phyloP scores from a whole-genome alignment of 1,140 invertebrate species.

The Acromyrmex heyeri region DNA sequence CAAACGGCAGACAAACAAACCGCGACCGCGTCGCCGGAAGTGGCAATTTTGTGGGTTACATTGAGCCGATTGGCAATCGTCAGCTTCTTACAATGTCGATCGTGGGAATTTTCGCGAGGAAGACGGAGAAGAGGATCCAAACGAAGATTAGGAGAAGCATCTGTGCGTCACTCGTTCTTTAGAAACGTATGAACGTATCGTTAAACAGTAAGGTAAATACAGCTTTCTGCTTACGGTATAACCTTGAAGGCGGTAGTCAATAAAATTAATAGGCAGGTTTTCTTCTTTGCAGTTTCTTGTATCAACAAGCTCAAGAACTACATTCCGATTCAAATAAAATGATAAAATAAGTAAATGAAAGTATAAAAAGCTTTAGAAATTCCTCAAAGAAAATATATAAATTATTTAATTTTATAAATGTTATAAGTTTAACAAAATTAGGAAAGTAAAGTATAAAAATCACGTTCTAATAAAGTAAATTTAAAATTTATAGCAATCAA shows the following conservation, averaged over 20 bases:
- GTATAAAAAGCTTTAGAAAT: not conserved
- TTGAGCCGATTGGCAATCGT: constrained; percentile 54
- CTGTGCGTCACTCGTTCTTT: constrained; percentile 12
- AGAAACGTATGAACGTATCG: constrained; percentile 9
- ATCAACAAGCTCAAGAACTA: constrained; percentile 1
- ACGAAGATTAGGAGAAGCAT: constrained; percentile 9
- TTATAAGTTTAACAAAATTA: not conserved
- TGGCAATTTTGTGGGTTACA: constrained; percentile 57
- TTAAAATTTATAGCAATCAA: not conserved
- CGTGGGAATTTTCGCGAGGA: constrained; percentile 48
- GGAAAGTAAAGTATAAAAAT: not conserved
- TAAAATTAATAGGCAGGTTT: constrained; percentile 19
- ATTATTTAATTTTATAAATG: not conserved
- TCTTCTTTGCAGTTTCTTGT: not conserved
- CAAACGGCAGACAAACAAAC: not conserved
- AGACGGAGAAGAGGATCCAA: not conserved
- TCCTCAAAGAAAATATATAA: not conserved
- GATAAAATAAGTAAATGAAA: not conserved
- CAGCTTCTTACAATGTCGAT: constrained; percentile 43
- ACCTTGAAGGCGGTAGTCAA: constrained; percentile 6
- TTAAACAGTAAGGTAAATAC: constrained; percentile 25
- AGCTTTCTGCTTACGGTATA: not conserved
- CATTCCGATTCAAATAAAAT: not conserved
- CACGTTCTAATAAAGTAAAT: not conserved
- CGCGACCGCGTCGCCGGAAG: constrained; percentile 41